These are phyloP conservation scores for Caenorhabditis inopinata DNA, from an alignment of 1,140 invertebrate species.

Conservation along the genomic window DNA sequence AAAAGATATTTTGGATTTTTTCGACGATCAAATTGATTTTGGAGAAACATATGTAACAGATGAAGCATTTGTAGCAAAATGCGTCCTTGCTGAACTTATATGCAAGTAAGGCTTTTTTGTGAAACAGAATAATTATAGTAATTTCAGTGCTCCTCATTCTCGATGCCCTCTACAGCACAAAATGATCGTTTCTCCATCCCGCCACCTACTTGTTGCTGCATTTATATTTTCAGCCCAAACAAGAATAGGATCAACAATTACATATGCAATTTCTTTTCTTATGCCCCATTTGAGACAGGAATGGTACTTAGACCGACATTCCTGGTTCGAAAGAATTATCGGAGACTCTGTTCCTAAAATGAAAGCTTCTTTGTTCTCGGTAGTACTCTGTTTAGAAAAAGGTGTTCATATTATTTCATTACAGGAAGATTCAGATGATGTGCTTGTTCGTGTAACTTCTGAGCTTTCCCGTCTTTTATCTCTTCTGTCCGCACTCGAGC, in stretches of 20 bases:
- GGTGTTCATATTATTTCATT: not conserved
- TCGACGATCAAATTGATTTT: slow-evolving; percentile 24
- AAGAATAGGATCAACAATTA: slow-evolving; percentile 16
- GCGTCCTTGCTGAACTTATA: slow-evolving; percentile 49
- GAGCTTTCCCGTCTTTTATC: slow-evolving; percentile 36
- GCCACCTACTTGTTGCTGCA: slow-evolving; percentile 33
- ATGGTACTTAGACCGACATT: slow-evolving; percentile 49
- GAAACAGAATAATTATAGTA: not conserved
- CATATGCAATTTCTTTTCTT: slow-evolving; percentile 47
- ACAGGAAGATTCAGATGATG: slow-evolving; percentile 40
- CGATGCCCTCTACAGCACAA: slow-evolving; percentile 49
- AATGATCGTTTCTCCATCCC: slow-evolving; percentile 40
- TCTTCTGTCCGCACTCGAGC: slow-evolving; percentile 23
- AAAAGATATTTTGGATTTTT: slow-evolving; percentile 19
- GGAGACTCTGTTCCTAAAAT: slow-evolving; percentile 44
- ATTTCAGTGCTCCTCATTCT: slow-evolving; percentile 41
- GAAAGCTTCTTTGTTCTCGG: slow-evolving; percentile 42
- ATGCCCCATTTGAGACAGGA: slow-evolving; percentile 39
- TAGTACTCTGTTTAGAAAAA: no score
- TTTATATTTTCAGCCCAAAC: slow-evolving; percentile 43
- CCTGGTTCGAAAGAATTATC: slow-evolving; percentile 43
- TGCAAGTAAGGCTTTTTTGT: slow-evolving; percentile 39
- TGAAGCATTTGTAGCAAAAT: slow-evolving; percentile 49
- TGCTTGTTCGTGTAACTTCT: slow-evolving; percentile 32
- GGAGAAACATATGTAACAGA: slow-evolving; percentile 23